Evolutionary conservation across 2,113 vertebrate species (phyloP).

Genomic region (Nicator chloris): DNA sequence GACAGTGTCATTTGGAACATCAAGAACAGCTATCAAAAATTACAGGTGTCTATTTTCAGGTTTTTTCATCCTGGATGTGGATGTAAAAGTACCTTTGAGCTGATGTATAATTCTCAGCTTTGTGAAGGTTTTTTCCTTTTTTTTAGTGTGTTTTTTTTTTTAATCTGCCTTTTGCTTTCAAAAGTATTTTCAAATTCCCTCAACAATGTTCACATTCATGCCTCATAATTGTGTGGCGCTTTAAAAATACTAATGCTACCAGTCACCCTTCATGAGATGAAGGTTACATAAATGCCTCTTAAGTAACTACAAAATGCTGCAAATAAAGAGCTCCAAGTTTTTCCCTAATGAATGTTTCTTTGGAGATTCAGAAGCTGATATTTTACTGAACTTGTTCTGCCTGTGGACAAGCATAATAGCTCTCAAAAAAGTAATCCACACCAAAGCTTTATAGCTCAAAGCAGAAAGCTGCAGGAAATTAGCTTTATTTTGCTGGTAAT

Average conservation of each 20-base stretch:
- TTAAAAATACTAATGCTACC: background rate
- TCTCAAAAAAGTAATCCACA: slow-evolving; percentile 32
- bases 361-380: background rate
- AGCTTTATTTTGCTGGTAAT: slow-evolving; percentile 36
- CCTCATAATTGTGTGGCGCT: background rate
- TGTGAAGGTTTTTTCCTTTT: background rate
- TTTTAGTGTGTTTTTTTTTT: background rate
- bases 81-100: background rate
- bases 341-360: background rate
- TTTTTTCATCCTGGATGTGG: background rate
- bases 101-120: background rate
- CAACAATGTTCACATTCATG: background rate
- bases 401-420: slow-evolving; percentile 21
- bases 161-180: background rate
- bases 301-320: background rate
- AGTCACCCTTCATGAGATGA: background rate
- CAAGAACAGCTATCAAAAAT: background rate
- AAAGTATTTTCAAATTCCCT: background rate
- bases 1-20: background rate
- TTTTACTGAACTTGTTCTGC: slow-evolving; percentile 23
- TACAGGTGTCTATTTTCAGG: background rate
- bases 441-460: slow-evolving; percentile 24
- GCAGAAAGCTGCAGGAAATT: slow-evolving; percentile 41
- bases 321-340: background rate
- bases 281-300: background rate